Evolutionary conservation across 2,113 vertebrate species (phyloP).

Genomic region (Callopanchax toddi): DNA sequence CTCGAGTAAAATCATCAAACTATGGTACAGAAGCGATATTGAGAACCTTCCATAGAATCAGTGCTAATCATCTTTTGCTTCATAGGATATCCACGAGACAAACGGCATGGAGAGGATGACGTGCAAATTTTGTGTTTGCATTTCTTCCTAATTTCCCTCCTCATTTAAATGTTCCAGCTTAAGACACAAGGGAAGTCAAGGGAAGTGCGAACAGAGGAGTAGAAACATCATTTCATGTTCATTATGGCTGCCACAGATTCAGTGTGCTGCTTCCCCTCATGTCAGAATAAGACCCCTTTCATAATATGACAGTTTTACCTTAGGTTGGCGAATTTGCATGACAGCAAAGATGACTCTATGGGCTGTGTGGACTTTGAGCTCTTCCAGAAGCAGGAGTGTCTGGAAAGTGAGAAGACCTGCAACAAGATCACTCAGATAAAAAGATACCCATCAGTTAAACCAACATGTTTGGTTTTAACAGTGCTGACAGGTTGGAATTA

Average conservation of each 20-base stretch:
- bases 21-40: neutral
- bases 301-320: neutral
- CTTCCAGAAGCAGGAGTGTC: neutral
- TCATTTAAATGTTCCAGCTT: slow-evolving; percentile 29
- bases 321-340: slow-evolving; percentile 11
- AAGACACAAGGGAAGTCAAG: neutral
- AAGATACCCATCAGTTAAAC: neutral
- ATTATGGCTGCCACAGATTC: neutral
- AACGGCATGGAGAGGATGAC: neutral
- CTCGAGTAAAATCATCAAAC: too few relatives aligned
- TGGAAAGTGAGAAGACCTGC: too few relatives aligned
- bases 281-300: neutral
- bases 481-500: neutral
- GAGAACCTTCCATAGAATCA: neutral
- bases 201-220: neutral
- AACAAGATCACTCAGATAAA: neutral
- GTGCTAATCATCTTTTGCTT: neutral
- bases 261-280: neutral
- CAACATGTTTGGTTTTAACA: too few relatives aligned
- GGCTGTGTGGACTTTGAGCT: neutral
- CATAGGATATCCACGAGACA: neutral
- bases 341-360: neutral
- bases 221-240: neutral
- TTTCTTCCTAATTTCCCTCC: slow-evolving; percentile 6
- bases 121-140: slow-evolving; percentile 7